Conservation (phyloP, 2,888 invertebrate species). For the Griposia aprilina region DNA sequence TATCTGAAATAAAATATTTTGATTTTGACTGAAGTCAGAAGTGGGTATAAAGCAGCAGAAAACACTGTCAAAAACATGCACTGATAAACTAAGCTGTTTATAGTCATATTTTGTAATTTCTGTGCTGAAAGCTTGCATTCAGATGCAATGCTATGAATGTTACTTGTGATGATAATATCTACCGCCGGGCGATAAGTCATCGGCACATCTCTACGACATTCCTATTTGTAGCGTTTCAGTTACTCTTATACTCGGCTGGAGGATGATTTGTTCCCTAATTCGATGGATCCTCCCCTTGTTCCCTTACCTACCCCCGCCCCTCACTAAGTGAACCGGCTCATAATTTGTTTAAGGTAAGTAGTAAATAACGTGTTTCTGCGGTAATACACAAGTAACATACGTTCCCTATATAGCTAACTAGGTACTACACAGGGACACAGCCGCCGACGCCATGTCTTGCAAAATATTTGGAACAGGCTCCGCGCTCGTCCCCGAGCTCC, state of each 20-base stretch:
- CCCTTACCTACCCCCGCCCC: slow-evolving; percentile 3
- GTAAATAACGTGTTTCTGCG: slow-evolving; percentile 16
- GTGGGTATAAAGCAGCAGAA: too few species aligned
- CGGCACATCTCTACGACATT: neutral
- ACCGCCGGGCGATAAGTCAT: neutral
- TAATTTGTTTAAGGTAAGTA: slow-evolving; percentile 32
- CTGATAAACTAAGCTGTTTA: neutral
- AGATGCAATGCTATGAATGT: neutral
- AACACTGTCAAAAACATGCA: neutral
- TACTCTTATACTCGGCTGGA: slow-evolving; percentile 41
- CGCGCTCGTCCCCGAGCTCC: neutral
- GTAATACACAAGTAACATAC: neutral
- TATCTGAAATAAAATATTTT: too few species aligned
- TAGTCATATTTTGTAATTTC: neutral
- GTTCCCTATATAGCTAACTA: neutral
- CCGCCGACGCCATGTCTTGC: neutral
- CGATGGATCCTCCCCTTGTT: slow-evolving; percentile 33
- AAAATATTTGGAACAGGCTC: neutral
- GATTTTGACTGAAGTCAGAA: too few species aligned
- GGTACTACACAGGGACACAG: too few species aligned
- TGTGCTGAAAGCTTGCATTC: too few species aligned
- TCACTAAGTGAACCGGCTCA: slow-evolving; percentile 11
- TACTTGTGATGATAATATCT: neutral
- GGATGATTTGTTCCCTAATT: slow-evolving; percentile 60
- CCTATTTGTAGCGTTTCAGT: slow-evolving; percentile 30